Base-by-base conservation (phyloP, 2,888 invertebrate species). In the Euzophera pinguis region DNA sequence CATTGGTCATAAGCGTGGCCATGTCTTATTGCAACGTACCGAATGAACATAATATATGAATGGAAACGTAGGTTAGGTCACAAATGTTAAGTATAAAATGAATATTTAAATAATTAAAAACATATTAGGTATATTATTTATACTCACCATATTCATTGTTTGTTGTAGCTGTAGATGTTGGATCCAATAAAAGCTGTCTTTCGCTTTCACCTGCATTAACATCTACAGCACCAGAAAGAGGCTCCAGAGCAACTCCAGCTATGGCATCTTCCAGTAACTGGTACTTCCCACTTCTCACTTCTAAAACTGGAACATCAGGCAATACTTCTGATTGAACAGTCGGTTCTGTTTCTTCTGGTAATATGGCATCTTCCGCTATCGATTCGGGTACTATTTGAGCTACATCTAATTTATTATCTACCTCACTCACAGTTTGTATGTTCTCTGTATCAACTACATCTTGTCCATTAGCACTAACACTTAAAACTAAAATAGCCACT, bases 261-360 rank as follows among this genome's bases (percentile, higher is more conserved):
- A 83, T 51, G 1, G 70, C 80, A 67, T 85, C 86, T 52, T 78
- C 78, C 1, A 81, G 62, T 17, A 69, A 55, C 54, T 90, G 88
- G 63, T 89, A 90, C 53, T 82, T 89, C 42, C 90, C 90, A 73
- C 77, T 87, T 55, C 71, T 80, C 8, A 86, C 75, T 59, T 78
- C 67, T 49, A 89, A 58, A 6, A 65, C 59, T 13, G 73, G 71
- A 3, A 62, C 53, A 8, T 73, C 73, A 14, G 75, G 62, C 53
- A 83, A 37, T 13, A 78, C 60, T 63, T 87, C 86, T 5, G 77
- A 58, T 1, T 57, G 57, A 51, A 71, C 71, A 12, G 73, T 69
- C 53, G 68, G 59, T 50, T 67, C 68, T 50, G 66, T 69, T 55
- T 67, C 61, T 52, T 68, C 64, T 10, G 63, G 58, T 49, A 67